phyloP scores from a whole-genome alignment of 2,888 invertebrate genomes.

The Andrena camellia region DNA sequence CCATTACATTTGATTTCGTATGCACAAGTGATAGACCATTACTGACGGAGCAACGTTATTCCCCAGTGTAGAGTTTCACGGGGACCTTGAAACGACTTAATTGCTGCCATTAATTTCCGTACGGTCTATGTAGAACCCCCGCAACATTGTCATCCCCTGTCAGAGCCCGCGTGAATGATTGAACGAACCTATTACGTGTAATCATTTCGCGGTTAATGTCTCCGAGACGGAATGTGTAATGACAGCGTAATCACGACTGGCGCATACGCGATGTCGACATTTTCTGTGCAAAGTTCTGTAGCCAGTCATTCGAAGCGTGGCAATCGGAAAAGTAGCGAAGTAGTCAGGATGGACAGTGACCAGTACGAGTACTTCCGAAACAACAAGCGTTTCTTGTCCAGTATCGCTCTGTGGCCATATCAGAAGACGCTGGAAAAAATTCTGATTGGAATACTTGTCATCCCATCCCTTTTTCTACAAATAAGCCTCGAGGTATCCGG shows the following conservation, averaged over 20 bases:
- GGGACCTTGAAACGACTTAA: too few relatives aligned
- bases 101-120: too few relatives aligned
- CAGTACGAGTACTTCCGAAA: constrained; percentile 55
- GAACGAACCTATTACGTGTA: constrained; percentile 3
- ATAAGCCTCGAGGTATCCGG: constrained; percentile 69
- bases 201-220: neutral
- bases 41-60: too few relatives aligned
- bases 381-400: constrained; percentile 54
- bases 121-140: too few relatives aligned
- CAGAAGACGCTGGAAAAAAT: constrained; percentile 64
- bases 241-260: neutral
- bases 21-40: constrained; percentile 2
- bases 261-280: neutral
- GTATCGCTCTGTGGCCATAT: constrained; percentile 74
- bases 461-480: constrained; percentile 64
- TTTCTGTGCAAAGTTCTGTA: neutral
- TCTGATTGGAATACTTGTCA: constrained; percentile 52
- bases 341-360: constrained; percentile 46
- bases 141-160: neutral
- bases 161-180: neutral
- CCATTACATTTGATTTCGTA: neutral
- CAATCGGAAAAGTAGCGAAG: neutral
- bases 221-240: constrained; percentile 41
- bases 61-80: too few relatives aligned
- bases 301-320: constrained; percentile 5